These are phyloP conservation scores for Phylloscopus trochilus DNA, from an alignment of 2,113 vertebrate species.

Conservation along the genomic window DNA sequence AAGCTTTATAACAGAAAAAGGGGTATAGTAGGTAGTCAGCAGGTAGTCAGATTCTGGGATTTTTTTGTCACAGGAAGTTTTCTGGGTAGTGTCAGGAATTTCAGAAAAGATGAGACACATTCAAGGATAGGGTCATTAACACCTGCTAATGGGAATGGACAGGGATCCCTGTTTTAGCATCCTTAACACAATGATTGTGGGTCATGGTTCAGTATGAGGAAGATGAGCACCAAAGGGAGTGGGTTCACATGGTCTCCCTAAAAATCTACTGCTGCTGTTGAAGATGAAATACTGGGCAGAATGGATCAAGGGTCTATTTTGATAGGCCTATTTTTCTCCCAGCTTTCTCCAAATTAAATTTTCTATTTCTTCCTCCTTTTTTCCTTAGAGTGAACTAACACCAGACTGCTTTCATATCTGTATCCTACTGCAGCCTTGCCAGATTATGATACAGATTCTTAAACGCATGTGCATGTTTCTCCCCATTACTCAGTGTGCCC, in stretches of 20 bases:
- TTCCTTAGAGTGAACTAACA: rapidly evolving
- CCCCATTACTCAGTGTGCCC: background rate
- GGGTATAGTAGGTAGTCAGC: too few species aligned
- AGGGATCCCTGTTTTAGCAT: background rate
- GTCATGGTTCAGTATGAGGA: background rate
- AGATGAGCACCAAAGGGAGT: background rate
- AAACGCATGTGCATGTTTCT: rapidly evolving
- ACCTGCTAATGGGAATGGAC: background rate
- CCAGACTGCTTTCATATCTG: background rate
- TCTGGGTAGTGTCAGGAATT: background rate
- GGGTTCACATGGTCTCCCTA: background rate
- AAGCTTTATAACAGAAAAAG: background rate
- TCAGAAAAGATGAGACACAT: background rate
- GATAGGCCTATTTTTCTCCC: background rate
- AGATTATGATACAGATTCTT: background rate
- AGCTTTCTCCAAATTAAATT: background rate
- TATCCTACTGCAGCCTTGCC: background rate
- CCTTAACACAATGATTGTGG: background rate
- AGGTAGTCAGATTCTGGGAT: background rate
- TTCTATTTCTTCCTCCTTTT: background rate
- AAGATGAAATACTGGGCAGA: background rate
- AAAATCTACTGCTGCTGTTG: background rate
- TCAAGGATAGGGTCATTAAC: background rate
- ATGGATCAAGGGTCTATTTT: background rate
- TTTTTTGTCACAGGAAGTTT: background rate